phyloP scores from a whole-genome alignment of 2,888 invertebrate species.

The Dilophus febrilis region DNA sequence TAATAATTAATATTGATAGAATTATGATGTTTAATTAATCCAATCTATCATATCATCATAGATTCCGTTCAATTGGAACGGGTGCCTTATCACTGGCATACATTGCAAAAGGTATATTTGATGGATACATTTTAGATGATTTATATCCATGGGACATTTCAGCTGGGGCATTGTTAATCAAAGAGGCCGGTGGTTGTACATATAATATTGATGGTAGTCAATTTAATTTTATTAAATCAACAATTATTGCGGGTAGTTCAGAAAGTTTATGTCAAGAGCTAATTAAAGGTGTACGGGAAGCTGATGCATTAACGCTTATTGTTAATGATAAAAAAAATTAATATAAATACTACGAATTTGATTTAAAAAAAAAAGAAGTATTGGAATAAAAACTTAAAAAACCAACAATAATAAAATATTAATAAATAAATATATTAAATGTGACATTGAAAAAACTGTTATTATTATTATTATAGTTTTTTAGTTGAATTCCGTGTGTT shows the following conservation, averaged over 20 bases:
- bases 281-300: constrained; percentile 14
- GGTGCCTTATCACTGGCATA: constrained; percentile 53
- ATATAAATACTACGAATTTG: too few species aligned
- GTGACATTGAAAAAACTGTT: too few species aligned
- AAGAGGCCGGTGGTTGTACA: constrained; percentile 59
- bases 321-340: too few species aligned
- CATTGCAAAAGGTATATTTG: constrained; percentile 49
- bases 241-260: constrained; percentile 33
- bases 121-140: constrained; percentile 51
- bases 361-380: too few species aligned
- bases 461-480: too few species aligned
- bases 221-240: constrained; percentile 38
- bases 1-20: too few species aligned
- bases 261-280: constrained; percentile 31
- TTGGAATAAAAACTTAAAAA: too few species aligned
- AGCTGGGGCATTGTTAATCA: constrained; percentile 53
- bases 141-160: constrained; percentile 64
- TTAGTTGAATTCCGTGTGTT: too few species aligned
- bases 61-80: constrained; percentile 50
- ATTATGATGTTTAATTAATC: too few species aligned
- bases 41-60: too few species aligned
- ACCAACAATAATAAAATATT: too few species aligned
- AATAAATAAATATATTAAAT: too few species aligned
- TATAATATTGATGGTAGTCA: constrained; percentile 40
- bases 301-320: background rate